Evolutionary conservation across 2,888 invertebrate genomes (phyloP).

Genomic region (Agonum fuliginosum): DNA sequence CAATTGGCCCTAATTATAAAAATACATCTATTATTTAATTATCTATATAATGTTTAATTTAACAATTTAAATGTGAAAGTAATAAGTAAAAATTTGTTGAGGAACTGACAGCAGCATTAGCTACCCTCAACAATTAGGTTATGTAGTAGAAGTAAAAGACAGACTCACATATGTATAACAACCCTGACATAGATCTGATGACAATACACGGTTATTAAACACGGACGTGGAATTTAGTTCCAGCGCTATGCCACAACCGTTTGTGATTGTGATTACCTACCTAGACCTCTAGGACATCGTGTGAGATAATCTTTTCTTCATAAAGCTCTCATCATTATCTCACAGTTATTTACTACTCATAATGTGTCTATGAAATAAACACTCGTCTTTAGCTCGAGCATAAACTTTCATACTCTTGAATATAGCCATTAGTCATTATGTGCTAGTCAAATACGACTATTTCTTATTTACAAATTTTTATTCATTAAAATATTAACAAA

Average conservation of each 20-base stretch:
- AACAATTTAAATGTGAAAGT: not conserved
- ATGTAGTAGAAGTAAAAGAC: not conserved
- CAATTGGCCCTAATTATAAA: too few species aligned
- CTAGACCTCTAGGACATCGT: not conserved
- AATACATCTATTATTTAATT: too few species aligned
- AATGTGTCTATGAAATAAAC: too few species aligned
- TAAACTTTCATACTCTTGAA: too few species aligned
- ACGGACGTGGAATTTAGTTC: not conserved
- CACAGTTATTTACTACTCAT: too few species aligned
- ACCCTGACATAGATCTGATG: slow-evolving; percentile 12
- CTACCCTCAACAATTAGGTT: not conserved
- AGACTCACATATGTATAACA: not conserved
- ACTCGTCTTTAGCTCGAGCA: too few species aligned
- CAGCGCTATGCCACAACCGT: not conserved
- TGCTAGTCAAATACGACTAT: too few species aligned
- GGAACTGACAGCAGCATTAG: slow-evolving; percentile 21
- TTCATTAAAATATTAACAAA: too few species aligned
- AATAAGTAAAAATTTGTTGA: not conserved
- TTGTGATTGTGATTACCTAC: not conserved
- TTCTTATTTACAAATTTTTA: too few species aligned
- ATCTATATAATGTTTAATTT: too few species aligned
- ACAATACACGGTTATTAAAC: slow-evolving; percentile 26
- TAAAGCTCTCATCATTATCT: too few species aligned
- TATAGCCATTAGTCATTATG: too few species aligned
- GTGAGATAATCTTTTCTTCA: not conserved